phyloP scores from a whole-genome alignment of 2,888 invertebrate genomes.

The Nymphalis urticae region DNA sequence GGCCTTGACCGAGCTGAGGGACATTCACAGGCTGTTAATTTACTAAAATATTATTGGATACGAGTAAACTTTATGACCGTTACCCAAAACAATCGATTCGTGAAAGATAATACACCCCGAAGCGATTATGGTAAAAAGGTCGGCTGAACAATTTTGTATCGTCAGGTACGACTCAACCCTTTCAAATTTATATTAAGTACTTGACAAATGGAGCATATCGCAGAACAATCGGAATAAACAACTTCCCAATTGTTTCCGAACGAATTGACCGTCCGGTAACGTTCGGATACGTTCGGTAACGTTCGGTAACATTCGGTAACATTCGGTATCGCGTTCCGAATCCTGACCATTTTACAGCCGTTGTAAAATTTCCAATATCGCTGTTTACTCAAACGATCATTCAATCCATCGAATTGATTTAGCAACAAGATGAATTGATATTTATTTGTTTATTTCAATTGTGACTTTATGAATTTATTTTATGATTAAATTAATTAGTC shows the following conservation, averaged over 20 bases:
- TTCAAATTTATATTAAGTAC: constrained; percentile 19
- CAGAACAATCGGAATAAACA: constrained; percentile 10
- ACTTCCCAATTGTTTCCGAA: constrained; percentile 6
- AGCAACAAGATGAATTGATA: constrained; percentile 1
- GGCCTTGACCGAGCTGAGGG: no score
- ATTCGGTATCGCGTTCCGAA: no score
- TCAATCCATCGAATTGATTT: background rate
- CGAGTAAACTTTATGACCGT: constrained; percentile 3
- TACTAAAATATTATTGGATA: background rate
- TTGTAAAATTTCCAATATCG: constrained; percentile 7
- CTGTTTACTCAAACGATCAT: constrained; percentile 3
- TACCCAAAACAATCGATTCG: constrained; percentile 20
- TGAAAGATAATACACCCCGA: constrained; percentile 19
- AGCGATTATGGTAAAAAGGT: constrained; percentile 25
- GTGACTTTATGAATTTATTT: background rate
- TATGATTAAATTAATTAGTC: background rate
- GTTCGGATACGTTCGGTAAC: no score
- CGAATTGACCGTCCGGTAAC: background rate
- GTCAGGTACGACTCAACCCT: constrained; percentile 19
- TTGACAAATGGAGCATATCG: constrained; percentile 7
- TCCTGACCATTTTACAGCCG: background rate
- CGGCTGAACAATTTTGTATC: constrained; percentile 17
- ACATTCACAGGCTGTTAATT: no score
- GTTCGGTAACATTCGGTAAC: background rate
- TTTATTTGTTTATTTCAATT: constrained; percentile 7